Evolutionary conservation across 2,797 vertebrate genomes (phyloP).

Genomic region (Phaenicophaeus curvirostris): DNA sequence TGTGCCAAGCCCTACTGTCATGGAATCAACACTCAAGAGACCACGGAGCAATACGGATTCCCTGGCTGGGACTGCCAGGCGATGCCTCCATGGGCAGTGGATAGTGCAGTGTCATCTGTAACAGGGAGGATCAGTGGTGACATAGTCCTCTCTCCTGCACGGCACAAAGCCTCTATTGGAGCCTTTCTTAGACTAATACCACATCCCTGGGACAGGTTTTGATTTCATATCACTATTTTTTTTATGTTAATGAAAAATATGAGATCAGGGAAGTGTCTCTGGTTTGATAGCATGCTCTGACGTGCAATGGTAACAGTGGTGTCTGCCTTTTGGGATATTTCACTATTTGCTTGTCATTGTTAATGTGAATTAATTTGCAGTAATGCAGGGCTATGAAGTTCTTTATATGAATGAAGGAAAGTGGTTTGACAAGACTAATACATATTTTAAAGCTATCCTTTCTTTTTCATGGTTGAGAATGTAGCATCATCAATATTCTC

Average conservation of each 20-base stretch:
- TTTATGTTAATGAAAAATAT: background rate
- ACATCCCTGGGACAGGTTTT: background rate
- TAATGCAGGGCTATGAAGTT: background rate
- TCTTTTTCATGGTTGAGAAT: background rate
- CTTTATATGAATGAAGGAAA: background rate
- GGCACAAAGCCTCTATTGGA: background rate
- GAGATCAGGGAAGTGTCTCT: background rate
- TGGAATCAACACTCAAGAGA: fast-evolving
- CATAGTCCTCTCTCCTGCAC: background rate
- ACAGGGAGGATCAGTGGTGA: background rate
- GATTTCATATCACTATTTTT: background rate
- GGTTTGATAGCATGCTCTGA: background rate
- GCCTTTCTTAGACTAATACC: background rate
- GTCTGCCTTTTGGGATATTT: background rate
- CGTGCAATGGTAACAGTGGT: background rate
- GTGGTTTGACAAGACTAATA: background rate
- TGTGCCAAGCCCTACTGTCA: fast-evolving
- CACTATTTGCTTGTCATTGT: background rate
- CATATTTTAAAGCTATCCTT: background rate
- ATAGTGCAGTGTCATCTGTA: background rate
- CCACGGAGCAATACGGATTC: fast-evolving
- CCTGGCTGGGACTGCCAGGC: background rate
- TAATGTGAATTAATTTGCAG: background rate
- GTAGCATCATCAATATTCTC: background rate
- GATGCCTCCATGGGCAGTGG: background rate